Evolutionary conservation across 2,113 vertebrate species (phyloP).

Genomic region (Spermophilus dauricus): DNA sequence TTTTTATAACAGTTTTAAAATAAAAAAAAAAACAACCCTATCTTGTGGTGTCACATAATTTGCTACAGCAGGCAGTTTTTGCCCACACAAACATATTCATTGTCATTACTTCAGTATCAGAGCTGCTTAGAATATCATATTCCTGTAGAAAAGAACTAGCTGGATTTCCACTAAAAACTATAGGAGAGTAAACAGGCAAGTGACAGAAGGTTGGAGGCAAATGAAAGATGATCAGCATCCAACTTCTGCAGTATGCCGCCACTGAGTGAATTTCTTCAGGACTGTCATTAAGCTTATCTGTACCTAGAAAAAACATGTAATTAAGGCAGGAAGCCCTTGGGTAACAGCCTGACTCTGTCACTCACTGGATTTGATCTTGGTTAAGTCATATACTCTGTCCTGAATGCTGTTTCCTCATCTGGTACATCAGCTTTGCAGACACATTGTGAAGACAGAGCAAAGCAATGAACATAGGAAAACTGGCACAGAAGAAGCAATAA

Average conservation of each 20-base stretch:
- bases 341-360: not conserved
- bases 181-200: not conserved
- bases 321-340: not conserved
- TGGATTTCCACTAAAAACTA: not conserved
- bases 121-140: not conserved
- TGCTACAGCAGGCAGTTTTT: not conserved
- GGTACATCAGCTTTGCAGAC: not conserved
- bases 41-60: not conserved
- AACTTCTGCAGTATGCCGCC: not conserved
- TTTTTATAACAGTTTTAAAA: conserved; percentile 47
- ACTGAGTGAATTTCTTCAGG: not conserved
- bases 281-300: not conserved
- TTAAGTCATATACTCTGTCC: not conserved
- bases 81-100: not conserved
- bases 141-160: not conserved
- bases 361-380: not conserved
- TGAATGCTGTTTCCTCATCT: not conserved
- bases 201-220: not conserved
- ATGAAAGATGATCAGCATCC: not conserved
- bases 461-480: not conserved
- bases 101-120: not conserved
- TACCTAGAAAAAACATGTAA: not conserved
- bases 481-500: not conserved
- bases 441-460: not conserved
- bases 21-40: not conserved